Evolutionary conservation across 2,113 vertebrate species (phyloP).

Genomic region (Mormyrus lacerda): DNA sequence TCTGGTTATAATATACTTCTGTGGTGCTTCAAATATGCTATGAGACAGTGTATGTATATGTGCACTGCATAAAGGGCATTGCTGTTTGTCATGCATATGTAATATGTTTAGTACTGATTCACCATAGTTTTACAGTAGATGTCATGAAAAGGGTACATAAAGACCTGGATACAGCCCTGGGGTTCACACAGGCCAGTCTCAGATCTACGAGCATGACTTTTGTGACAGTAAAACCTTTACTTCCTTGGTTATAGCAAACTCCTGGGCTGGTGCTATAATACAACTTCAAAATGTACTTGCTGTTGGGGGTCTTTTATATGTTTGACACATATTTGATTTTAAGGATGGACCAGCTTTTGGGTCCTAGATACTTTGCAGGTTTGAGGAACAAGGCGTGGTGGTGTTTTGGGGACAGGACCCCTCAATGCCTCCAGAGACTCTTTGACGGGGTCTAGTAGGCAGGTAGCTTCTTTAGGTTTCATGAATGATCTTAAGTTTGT

Average conservation of each 20-base stretch:
- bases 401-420: neutral
- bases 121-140: neutral
- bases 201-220: neutral
- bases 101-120: neutral
- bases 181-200: neutral
- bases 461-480: neutral
- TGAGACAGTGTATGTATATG: neutral
- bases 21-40: neutral
- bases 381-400: neutral
- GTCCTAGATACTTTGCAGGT: neutral
- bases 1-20: neutral
- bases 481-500: neutral
- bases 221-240: neutral
- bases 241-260: neutral
- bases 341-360: neutral
- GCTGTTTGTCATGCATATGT: neutral
- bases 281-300: neutral
- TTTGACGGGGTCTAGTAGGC: neutral
- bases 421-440: neutral
- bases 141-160: neutral
- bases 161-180: neutral
- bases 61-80: neutral
- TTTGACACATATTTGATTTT: neutral
- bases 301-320: neutral
- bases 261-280: neutral